A percentile compares a stretch with the other conserved stretches of the same genome.
These are phyloP conservation scores for Folsomia candida DNA, from an alignment of 2,888 invertebrate species.

Conservation along the genomic window DNA sequence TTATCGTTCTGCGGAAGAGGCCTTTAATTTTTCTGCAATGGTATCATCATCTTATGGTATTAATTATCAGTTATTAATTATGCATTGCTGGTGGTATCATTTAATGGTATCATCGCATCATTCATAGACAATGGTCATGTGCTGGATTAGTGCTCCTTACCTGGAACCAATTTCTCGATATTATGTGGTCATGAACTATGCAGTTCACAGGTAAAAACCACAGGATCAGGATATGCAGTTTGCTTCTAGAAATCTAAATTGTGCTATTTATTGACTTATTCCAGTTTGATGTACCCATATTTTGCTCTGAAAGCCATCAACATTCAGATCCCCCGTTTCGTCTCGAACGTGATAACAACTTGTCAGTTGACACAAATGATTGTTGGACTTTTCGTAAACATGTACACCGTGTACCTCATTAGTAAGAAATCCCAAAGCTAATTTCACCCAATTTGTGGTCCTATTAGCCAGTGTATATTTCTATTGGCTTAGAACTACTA, in stretches of 20 bases:
- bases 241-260: background rate
- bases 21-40: slow-evolving; percentile 22
- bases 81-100: too few species aligned
- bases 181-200: slow-evolving; percentile 23
- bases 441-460: background rate
- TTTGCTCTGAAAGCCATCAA: slow-evolving; percentile 16
- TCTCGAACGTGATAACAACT: slow-evolving; percentile 23
- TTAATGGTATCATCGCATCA: slow-evolving; percentile 28
- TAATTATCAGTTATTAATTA: too few species aligned
- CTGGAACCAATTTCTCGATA: slow-evolving; percentile 23
- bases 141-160: slow-evolving; percentile 19
- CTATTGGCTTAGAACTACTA: too few species aligned
- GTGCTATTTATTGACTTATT: background rate
- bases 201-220: slow-evolving; percentile 16
- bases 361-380: slow-evolving; percentile 26
- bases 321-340: slow-evolving; percentile 4
- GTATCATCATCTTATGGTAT: background rate
- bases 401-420: slow-evolving; percentile 11
- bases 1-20: slow-evolving; percentile 26
- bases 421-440: slow-evolving; percentile 1
- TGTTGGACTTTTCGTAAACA: slow-evolving; percentile 20
- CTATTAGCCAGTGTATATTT: too few species aligned
- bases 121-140: slow-evolving; percentile 20
- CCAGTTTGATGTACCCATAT: slow-evolving; percentile 17
- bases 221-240: background rate